Base-by-base conservation (phyloP, 2,888 invertebrate genomes). In the Melieria omissa region DNA sequence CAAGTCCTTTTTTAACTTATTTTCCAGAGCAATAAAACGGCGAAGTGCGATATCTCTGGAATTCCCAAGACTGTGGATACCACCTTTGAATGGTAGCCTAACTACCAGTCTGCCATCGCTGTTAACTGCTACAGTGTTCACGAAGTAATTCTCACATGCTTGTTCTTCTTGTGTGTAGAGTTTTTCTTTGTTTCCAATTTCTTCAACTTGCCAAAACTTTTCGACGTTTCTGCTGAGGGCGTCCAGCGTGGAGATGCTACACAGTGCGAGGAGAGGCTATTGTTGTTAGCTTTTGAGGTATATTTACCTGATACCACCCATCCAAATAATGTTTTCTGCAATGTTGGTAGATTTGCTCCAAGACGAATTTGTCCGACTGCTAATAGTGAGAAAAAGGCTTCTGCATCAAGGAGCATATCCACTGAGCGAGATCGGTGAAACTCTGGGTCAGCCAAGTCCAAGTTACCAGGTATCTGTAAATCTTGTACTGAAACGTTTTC, bases 81-180 rank as follows among this genome's bases (percentile, higher is more conserved):
- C 29, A 29, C 29, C 29, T 29, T 29, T 29, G 29, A 29, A 29
- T 29, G 29, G 29, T 29, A 29, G 29, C 29, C 29, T 29, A 29
- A 29, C 29, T 29, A 29, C 29, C 29, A 29, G 29, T 29, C 29
- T 1, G 29, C 29, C 29, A 29, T 29, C 29, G 29, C 29, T 29
- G 29, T 29, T 29, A 29, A 29, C 29, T 29, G 29, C 29, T 29
- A 29, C 29, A 29, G 29, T 62, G 47, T 73, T 47, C n/a, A 65
- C 12, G 54, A 74, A 76, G 54, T 76, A 71, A 52, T 75, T 44
- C 41, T 74, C 74, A 52, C 77, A 76, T n/a, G 67, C 63, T 41
- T 62, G 54, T 29, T 71, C 67, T 41, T 76, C 75, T 47, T 47
- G 42, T 0, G 71, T 42, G n/a, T 55, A 9, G 1, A 41, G 12